Conservation (phyloP, 2,113 vertebrate genomes). For the Lipophrys pholis region DNA sequence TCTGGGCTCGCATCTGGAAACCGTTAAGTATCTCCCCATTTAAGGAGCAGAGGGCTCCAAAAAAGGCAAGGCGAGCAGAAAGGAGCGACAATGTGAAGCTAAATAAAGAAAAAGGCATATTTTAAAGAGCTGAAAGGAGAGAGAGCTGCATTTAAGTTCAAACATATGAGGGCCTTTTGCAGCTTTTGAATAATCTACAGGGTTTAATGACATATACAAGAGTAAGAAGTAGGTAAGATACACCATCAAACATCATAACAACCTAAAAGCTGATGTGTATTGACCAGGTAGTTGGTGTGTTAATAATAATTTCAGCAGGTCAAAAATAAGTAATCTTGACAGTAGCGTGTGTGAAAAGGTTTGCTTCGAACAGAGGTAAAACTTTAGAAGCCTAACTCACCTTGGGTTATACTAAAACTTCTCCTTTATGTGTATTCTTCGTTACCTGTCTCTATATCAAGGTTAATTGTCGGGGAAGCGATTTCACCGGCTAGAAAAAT, state of each 20-base stretch:
- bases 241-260: conserved; percentile 23
- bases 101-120: conserved; percentile 19
- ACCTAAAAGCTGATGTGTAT: conserved; percentile 10
- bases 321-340: conserved; percentile 31
- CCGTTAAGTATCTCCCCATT: conserved; percentile 77
- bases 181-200: conserved; percentile 10
- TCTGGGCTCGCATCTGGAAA: conserved; percentile 77
- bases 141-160: conserved; percentile 21
- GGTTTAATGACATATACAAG: background rate
- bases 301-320: conserved; percentile 32
- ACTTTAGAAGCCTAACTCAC: conserved; percentile 22
- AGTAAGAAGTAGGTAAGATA: background rate
- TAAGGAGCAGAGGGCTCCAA: conserved; percentile 63
- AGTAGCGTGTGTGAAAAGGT: conserved; percentile 1
- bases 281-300: conserved; percentile 24
- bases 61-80: conserved; percentile 56
- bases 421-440: conserved; percentile 8
- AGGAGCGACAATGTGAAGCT: conserved; percentile 49
- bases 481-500: conserved; percentile 59
- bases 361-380: conserved; percentile 39
- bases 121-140: conserved; percentile 12
- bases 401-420: conserved; percentile 10
- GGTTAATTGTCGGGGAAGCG: conserved; percentile 40
- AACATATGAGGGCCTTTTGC: conserved; percentile 9
- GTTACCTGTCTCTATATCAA: conserved; percentile 24